Base-by-base conservation (phyloP, 92 coral and sea anemone species). In the Paragorgia papillata region DNA sequence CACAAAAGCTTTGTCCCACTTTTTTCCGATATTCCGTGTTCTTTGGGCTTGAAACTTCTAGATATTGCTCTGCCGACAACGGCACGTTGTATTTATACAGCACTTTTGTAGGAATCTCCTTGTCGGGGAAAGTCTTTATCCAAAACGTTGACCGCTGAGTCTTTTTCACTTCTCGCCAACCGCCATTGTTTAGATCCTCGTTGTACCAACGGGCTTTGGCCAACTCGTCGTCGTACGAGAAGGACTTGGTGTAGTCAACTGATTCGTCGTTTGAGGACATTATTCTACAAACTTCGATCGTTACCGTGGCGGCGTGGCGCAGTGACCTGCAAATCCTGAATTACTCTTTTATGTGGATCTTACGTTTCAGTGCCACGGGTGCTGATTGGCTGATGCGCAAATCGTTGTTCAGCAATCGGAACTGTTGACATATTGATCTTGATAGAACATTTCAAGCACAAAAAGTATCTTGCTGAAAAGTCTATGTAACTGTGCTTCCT, bases 1-100 rank as follows among this genome's bases (percentile, higher is more conserved):
- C 1, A 29, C 25, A 25, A 73, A 81, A 6, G 33, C 85, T 60
- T 81, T 62, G 43, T 81, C 81, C 85, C 85, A 81, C 17, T 73
- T 17, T 10, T 31, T 22, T 29, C 85, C 43, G 62, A 48, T 34
- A 53, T 12, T 81, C 81, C 51, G 19, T 21, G 22, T 50, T 60
- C 10, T 32, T 55, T 6, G 76, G 86, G 30, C 51, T 21, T 49
- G 43, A 25, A 62, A 82, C 31, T 31, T 82, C 53, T 9, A 33
- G 13, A 51, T 59, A 66, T 13, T 26, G 20, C 62, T 82, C 61
- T 48, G 63, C 86, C 6, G 76, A 70, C 53, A 62, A 37, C 1
- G 86, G 86, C 60, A 82, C 56, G 21, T 82, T 43, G 8, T 26
- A 28, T 63, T 35, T 40, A 67, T 22, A 75, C 27, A 82, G 24